phyloP scores from a whole-genome alignment of 2,888 invertebrate genomes.

The Rhaphigaster nebulosa region DNA sequence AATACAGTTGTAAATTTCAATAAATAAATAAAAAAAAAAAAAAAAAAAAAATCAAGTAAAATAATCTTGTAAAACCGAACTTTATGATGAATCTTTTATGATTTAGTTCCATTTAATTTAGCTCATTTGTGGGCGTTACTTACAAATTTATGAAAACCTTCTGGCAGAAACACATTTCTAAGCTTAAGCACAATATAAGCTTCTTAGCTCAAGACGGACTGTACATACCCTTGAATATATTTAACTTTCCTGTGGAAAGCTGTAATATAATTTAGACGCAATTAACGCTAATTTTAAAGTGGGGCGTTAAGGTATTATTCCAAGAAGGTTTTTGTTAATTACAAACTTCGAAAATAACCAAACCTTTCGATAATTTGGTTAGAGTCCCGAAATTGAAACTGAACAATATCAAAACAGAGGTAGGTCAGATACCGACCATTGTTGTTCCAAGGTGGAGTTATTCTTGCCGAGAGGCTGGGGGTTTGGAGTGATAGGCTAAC shows the following conservation, averaged over 20 bases:
- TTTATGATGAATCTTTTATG: no score
- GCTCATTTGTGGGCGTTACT: no score
- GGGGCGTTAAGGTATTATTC: background rate
- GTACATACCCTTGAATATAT: background rate
- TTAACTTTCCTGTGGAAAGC: background rate
- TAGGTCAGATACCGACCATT: background rate
- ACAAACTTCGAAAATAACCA: background rate
- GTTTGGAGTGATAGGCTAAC: slow-evolving; percentile 23
- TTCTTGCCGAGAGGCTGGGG: background rate
- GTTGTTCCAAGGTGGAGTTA: background rate
- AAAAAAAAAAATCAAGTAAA: no score
- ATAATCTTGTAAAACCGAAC: no score
- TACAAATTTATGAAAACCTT: no score
- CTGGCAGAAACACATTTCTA: background rate
- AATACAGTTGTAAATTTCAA: no score
- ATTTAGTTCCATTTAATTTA: background rate
- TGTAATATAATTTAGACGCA: background rate
- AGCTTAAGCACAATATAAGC: background rate
- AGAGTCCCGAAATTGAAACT: background rate
- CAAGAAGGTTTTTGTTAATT: background rate
- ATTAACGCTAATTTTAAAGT: background rate
- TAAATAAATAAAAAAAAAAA: no score
- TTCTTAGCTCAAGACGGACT: background rate
- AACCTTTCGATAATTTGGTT: background rate
- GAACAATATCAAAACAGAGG: slow-evolving; percentile 6